Conservation (phyloP, 1,140 invertebrate species). For the Lucilia cuprina region DNA sequence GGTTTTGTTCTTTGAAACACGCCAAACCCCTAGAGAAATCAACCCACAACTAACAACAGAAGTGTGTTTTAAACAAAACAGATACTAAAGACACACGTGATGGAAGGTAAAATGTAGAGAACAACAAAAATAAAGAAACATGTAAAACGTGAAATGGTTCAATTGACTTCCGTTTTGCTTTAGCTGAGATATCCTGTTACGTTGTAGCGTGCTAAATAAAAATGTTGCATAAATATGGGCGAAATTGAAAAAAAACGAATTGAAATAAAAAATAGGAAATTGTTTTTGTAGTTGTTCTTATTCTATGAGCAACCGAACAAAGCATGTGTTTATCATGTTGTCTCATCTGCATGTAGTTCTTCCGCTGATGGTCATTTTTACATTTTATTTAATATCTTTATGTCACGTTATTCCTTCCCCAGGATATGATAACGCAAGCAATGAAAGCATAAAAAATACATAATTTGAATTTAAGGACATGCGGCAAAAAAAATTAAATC, state of each 20-base stretch:
- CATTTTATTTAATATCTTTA: constrained; percentile 1
- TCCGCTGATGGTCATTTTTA: constrained; percentile 16
- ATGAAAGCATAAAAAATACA: background rate
- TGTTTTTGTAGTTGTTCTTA: background rate
- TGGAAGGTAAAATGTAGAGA: background rate
- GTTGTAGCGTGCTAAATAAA: constrained; percentile 5
- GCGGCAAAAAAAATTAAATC: background rate
- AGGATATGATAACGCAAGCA: background rate
- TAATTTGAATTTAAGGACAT: background rate
- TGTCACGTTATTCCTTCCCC: constrained; percentile 14
- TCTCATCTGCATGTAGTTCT: constrained; percentile 23
- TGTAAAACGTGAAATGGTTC: constrained; percentile 21
- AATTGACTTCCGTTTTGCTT: constrained; percentile 30
- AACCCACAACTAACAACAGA: background rate
- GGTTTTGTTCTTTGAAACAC: background rate
- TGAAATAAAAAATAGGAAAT: background rate
- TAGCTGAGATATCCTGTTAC: constrained; percentile 19
- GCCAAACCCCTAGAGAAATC: background rate
- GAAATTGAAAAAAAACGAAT: background rate
- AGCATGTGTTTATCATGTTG: constrained; percentile 10
- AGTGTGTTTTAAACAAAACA: background rate
- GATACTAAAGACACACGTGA: background rate
- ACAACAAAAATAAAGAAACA: background rate
- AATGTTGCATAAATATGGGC: constrained; percentile 33
- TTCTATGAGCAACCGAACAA: background rate